phyloP scores from a whole-genome alignment of 2,888 invertebrate genomes.

The Acanthococcus lagerstroemiae region DNA sequence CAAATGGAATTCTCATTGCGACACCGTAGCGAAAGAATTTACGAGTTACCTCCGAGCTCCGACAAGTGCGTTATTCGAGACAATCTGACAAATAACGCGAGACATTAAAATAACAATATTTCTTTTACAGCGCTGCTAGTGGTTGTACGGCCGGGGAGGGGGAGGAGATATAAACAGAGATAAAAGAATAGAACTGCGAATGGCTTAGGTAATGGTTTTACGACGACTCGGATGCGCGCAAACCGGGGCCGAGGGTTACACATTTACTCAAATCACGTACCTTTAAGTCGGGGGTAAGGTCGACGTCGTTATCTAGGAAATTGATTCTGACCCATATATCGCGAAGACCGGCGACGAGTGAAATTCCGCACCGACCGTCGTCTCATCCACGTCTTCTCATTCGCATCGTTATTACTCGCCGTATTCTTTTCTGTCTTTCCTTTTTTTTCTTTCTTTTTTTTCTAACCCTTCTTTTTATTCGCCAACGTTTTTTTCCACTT shows the following conservation, averaged over 20 bases:
- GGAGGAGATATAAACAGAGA: no score
- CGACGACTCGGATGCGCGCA: no score
- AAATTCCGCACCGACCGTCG: not conserved
- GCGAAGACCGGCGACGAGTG: no score
- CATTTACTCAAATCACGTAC: slow-evolving; percentile 27
- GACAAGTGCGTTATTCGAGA: no score
- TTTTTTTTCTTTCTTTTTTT: not conserved
- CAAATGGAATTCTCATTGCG: no score
- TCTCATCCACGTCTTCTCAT: not conserved
- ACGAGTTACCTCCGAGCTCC: no score
- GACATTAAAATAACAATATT: slow-evolving; percentile 26
- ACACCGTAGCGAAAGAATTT: no score
- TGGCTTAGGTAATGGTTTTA: slow-evolving; percentile 23
- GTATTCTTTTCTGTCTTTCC: no score
- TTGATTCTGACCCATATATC: slow-evolving; percentile 27
- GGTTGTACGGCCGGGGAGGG: no score
- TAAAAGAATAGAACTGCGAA: slow-evolving; percentile 26
- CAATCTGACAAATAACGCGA: slow-evolving; percentile 23
- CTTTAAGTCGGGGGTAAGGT: slow-evolving; percentile 23
- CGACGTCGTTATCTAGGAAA: slow-evolving; percentile 26
- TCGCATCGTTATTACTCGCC: no score
- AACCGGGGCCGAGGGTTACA: no score
- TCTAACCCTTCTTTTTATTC: slow-evolving; percentile 1
- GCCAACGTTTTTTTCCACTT: slow-evolving; percentile 22
- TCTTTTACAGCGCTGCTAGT: no score